Conservation (phyloP, 2,113 vertebrate genomes). For the Otolemur garnettii region DNA sequence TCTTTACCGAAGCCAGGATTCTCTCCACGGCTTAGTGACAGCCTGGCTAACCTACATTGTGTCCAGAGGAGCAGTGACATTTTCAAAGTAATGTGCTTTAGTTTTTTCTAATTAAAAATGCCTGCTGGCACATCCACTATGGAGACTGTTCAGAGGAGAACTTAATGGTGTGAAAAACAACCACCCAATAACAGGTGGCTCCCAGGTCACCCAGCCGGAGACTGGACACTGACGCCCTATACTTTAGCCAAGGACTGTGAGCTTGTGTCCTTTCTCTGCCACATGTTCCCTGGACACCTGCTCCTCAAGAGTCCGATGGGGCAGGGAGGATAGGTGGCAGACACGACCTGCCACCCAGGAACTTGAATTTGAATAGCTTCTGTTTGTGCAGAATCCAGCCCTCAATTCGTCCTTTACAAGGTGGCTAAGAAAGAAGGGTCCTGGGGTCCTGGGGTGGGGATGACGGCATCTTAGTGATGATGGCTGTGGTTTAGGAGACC, state of each 20-base stretch:
- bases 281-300: background rate
- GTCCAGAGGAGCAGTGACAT: slow-evolving; percentile 27
- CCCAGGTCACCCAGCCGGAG: background rate
- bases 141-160: background rate
- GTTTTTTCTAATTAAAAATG: slow-evolving; percentile 6
- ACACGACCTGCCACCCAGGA: rapidly evolving
- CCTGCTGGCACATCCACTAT: rapidly evolving
- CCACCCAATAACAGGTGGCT: too few species aligned
- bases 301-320: rapidly evolving
- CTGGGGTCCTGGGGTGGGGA: background rate
- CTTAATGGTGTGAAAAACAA: background rate
- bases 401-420: background rate
- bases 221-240: background rate
- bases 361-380: background rate
- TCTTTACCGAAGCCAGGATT: background rate
- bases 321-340: background rate
- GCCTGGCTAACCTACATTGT: background rate
- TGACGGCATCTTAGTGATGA: background rate
- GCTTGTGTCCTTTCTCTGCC: background rate
- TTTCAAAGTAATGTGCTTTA: slow-evolving; percentile 42
- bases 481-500: background rate
- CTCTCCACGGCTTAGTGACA: background rate
- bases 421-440: background rate
- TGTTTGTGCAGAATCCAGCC: background rate
- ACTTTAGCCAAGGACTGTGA: rapidly evolving